phyloP scores from a whole-genome alignment of 1,140 invertebrate species.

The Mercenaria mercenaria region DNA sequence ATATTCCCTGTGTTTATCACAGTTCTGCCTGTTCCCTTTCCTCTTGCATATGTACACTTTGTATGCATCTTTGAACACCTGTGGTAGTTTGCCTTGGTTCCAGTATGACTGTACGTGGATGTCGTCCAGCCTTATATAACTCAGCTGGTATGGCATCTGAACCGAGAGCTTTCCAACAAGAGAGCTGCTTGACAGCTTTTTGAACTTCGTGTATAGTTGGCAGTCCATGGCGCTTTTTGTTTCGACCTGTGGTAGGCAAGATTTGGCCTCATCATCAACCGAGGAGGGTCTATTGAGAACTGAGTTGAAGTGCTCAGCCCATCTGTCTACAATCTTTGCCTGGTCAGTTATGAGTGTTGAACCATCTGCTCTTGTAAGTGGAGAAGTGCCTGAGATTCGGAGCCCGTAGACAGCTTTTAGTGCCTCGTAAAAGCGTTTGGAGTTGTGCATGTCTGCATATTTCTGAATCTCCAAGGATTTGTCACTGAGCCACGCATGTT shows the following conservation, averaged over 20 bases:
- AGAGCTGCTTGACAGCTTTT: neutral
- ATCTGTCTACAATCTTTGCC: too few relatives aligned
- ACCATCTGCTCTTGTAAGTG: too few relatives aligned
- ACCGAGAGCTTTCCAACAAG: too few relatives aligned
- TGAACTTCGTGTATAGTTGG: neutral
- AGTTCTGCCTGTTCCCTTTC: too few relatives aligned
- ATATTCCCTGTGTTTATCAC: constrained; percentile 65
- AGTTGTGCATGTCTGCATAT: too few relatives aligned
- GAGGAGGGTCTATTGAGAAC: neutral
- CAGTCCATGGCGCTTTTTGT: too few relatives aligned
- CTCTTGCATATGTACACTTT: constrained; percentile 65
- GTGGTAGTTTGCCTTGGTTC: constrained; percentile 5
- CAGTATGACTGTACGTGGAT: neutral
- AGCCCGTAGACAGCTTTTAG: too few relatives aligned
- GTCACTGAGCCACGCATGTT: too few relatives aligned
- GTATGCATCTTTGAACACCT: constrained; percentile 63
- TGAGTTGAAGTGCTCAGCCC: neutral
- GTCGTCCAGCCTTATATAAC: constrained; percentile 57
- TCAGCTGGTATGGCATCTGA: constrained; percentile 69
- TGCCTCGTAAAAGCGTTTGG: too few relatives aligned
- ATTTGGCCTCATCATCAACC: neutral
- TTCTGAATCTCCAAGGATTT: too few relatives aligned
- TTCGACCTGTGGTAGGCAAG: too few relatives aligned
- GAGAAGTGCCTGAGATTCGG: too few relatives aligned
- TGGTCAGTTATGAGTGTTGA: neutral